Evolutionary conservation across 2,113 vertebrate species (phyloP).

Genomic region (Nanorana parkeri): DNA sequence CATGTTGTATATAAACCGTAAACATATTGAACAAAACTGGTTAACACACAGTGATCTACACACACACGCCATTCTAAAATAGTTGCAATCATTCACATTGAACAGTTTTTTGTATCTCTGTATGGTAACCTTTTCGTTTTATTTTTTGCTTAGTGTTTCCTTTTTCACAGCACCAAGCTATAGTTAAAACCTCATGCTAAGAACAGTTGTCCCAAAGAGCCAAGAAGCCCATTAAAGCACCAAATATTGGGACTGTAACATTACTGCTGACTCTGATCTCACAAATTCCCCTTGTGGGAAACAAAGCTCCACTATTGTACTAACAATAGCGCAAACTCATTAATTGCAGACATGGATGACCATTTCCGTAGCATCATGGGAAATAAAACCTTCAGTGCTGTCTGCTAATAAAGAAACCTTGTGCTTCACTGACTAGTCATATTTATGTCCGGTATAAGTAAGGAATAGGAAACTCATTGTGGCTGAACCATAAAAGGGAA

Average conservation of each 20-base stretch:
- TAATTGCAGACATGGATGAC: neutral
- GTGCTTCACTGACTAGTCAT: neutral
- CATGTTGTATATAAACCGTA: too few relatives aligned
- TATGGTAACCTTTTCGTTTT: too few relatives aligned
- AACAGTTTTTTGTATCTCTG: too few relatives aligned
- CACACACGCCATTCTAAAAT: too few relatives aligned
- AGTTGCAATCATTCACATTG: too few relatives aligned
- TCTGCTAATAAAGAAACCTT: neutral
- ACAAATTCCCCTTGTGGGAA: neutral
- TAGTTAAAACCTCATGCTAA: too few relatives aligned
- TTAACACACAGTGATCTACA: too few relatives aligned
- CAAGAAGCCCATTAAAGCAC: too few relatives aligned
- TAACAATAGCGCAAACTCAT: neutral
- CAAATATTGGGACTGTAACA: neutral
- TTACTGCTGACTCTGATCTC: neutral
- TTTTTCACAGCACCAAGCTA: too few relatives aligned
- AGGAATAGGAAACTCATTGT: neutral
- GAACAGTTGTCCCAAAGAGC: too few relatives aligned
- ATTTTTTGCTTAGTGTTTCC: too few relatives aligned
- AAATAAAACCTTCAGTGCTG: constrained; percentile 9
- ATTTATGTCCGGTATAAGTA: neutral
- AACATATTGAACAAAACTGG: too few relatives aligned
- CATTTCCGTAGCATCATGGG: constrained; percentile 1
- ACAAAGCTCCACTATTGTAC: neutral
- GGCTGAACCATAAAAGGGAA: neutral